Conservation (phyloP, 2,797 vertebrate genomes). For the Eulemur coronatus region DNA sequence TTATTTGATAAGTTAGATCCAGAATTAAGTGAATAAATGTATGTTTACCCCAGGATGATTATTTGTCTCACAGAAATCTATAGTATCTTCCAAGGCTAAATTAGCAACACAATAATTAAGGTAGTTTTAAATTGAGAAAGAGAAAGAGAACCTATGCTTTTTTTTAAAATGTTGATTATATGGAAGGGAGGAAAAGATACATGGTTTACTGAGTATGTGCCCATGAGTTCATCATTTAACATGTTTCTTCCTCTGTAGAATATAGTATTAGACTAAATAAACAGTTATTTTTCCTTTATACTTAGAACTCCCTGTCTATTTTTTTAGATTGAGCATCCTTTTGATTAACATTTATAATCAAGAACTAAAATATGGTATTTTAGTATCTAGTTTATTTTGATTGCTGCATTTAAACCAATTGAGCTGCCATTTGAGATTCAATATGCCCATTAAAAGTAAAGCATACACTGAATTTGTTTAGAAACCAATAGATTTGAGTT, state of each 20-base stretch:
- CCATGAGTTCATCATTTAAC: background rate
- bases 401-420: background rate
- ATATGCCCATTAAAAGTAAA: background rate
- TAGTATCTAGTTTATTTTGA: background rate
- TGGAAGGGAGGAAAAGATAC: background rate
- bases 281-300: background rate
- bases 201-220: no score
- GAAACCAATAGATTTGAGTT: background rate
- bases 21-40: background rate
- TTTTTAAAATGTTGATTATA: background rate
- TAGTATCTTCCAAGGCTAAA: background rate
- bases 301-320: background rate
- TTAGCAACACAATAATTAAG: background rate
- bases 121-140: background rate
- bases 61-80: background rate
- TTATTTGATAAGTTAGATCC: background rate
- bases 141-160: background rate
- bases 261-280: background rate
- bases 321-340: background rate
- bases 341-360: background rate
- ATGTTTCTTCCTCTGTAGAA: background rate
- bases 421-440: background rate
- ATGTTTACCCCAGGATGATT: background rate
- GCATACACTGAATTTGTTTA: background rate
- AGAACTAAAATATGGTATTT: background rate